Percentiles rank a stretch among this genome's conserved stretches.
Evolutionary conservation across 30 jellyfish, hydroid and myxozoan genomes (phyloP).

Genomic region (Mastigias papua): DNA sequence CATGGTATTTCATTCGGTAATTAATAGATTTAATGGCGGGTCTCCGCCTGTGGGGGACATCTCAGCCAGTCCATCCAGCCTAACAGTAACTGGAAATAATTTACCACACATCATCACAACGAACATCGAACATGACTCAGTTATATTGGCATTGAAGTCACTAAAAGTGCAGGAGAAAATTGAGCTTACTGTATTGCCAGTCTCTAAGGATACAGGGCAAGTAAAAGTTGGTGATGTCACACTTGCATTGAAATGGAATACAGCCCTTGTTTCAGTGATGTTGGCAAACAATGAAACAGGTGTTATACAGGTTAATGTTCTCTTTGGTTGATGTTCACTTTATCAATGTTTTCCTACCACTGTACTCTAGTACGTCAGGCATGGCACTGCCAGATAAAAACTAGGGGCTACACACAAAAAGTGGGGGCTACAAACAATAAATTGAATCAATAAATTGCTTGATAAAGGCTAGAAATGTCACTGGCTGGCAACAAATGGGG

Average conservation of each 20-base stretch:
- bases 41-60: background rate
- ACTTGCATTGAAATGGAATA: conserved; percentile 53
- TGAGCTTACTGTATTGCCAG: conserved; percentile 76
- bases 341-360: background rate
- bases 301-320: conserved; percentile 78
- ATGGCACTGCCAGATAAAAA: too few relatives aligned
- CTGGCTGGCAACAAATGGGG: too few relatives aligned
- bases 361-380: too few relatives aligned
- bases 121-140: conserved; percentile 91
- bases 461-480: too few relatives aligned
- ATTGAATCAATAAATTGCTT: too few relatives aligned
- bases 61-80: background rate
- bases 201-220: conserved; percentile 80
- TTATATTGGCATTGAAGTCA: conserved; percentile 57
- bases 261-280: conserved; percentile 86
- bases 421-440: too few relatives aligned
- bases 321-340: background rate
- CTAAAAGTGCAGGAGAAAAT: conserved; percentile 36
- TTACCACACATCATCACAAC: conserved; percentile 84
- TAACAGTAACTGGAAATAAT: background rate
- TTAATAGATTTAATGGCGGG: background rate
- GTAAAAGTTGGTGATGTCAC: conserved; percentile 65
- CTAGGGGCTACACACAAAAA: too few relatives aligned
- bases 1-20: conserved; percentile 71
- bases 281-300: conserved; percentile 98